These are phyloP conservation scores for Sesia apiformis DNA, from an alignment of 2,888 invertebrate species.

Conservation along the genomic window DNA sequence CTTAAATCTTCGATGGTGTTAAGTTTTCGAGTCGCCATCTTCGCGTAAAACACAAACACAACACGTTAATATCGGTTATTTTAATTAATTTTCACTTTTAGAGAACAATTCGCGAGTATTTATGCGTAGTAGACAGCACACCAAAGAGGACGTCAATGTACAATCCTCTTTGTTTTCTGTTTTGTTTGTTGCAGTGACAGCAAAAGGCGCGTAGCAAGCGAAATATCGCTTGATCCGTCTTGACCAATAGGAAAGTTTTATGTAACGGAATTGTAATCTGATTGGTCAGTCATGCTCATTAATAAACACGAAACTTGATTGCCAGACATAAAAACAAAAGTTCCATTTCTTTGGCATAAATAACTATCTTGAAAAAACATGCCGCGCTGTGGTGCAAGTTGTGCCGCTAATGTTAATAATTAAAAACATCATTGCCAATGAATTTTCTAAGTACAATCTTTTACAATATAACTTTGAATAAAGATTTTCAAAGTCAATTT, in stretches of 20 bases:
- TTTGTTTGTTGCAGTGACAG: constrained; percentile 19
- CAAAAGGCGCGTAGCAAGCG: constrained; percentile 9
- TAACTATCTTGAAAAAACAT: too few relatives aligned
- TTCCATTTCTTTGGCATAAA: too few relatives aligned
- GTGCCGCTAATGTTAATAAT: too few relatives aligned
- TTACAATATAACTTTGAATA: too few relatives aligned
- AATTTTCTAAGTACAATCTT: too few relatives aligned
- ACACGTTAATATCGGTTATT: constrained; percentile 10
- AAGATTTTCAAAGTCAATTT: too few relatives aligned
- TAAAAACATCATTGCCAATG: too few relatives aligned
- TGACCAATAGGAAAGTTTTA: constrained; percentile 20
- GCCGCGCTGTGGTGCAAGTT: too few relatives aligned
- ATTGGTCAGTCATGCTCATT: constrained; percentile 21
- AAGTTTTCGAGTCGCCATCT: constrained; percentile 61
- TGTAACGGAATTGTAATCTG: constrained; percentile 8
- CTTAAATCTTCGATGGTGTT: constrained; percentile 67
- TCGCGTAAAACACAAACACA: constrained; percentile 13
- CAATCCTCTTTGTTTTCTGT: constrained; percentile 36
- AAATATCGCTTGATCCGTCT: constrained; percentile 10
- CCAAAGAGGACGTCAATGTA: constrained; percentile 16
- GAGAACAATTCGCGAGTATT: too few relatives aligned
- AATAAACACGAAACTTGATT: too few relatives aligned
- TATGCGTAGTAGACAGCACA: background rate
- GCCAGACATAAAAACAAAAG: too few relatives aligned
- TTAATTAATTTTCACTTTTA: too few relatives aligned